These are phyloP conservation scores for Drosophila nasuta DNA, from an alignment of 1,140 invertebrate genomes.

Conservation along the genomic window DNA sequence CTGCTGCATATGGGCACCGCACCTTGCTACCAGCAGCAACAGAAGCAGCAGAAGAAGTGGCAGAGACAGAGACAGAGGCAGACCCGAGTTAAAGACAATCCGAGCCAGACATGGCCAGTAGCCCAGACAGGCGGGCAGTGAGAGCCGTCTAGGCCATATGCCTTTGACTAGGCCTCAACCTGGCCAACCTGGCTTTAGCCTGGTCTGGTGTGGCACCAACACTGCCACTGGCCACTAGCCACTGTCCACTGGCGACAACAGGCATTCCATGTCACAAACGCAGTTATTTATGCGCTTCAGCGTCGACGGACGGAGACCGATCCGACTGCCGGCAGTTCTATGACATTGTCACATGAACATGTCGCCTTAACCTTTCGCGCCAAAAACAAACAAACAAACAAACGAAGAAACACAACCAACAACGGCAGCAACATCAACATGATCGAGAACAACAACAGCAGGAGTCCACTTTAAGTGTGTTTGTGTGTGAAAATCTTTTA, in stretches of 20 bases:
- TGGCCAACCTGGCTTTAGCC: conserved; percentile 21
- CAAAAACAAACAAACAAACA: conserved; percentile 42
- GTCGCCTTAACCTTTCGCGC: conserved; percentile 78
- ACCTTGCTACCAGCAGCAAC: conserved; percentile 76
- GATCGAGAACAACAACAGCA: conserved; percentile 49
- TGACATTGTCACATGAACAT: conserved; percentile 82
- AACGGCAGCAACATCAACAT: conserved; percentile 21
- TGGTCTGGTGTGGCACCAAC: not conserved
- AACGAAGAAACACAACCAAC: conserved; percentile 30
- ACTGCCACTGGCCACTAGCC: not conserved
- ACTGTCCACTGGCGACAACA: conserved; percentile 31
- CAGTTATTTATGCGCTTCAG: conserved; percentile 80
- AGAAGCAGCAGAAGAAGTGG: conserved; percentile 16
- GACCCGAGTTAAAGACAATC: conserved; percentile 54
- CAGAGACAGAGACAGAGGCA: conserved; percentile 7
- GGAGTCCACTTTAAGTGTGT: conserved; percentile 33
- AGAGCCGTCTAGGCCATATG: conserved; percentile 60
- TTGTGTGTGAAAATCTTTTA: conserved; percentile 10
- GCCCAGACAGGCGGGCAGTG: conserved; percentile 59
- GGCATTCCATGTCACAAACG: conserved; percentile 81
- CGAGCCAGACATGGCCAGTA: conserved; percentile 74
- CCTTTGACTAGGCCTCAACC: conserved; percentile 61
- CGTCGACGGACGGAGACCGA: conserved; percentile 15
- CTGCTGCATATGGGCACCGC: conserved; percentile 81
- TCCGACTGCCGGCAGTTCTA: conserved; percentile 66